These are phyloP conservation scores for Limenitis camilla DNA, from an alignment of 2,888 invertebrate genomes.

Conservation along the genomic window DNA sequence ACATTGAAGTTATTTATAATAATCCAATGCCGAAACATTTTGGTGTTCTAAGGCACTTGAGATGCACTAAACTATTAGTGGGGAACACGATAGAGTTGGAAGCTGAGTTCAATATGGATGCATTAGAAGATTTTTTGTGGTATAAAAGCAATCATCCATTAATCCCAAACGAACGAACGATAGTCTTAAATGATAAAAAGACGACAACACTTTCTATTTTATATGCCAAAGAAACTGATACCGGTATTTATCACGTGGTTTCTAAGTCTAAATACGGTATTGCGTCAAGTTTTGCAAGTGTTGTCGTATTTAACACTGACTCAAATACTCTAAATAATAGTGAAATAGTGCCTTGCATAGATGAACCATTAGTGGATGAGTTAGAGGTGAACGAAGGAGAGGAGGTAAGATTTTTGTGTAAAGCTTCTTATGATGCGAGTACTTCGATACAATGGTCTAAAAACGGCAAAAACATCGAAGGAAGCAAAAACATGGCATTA, in stretches of 20 bases:
- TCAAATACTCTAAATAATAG: slow-evolving; percentile 10
- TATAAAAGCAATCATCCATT: slow-evolving; percentile 29
- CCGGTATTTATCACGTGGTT: slow-evolving; percentile 34
- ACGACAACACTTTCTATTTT: slow-evolving; percentile 24
- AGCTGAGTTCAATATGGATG: slow-evolving; percentile 21
- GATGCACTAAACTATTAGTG: slow-evolving; percentile 20
- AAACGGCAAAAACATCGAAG: slow-evolving; percentile 18
- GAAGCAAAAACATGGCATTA: slow-evolving; percentile 6
- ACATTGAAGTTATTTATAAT: slow-evolving; percentile 18
- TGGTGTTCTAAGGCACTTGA: slow-evolving; percentile 24
- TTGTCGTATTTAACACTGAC: slow-evolving; percentile 26
- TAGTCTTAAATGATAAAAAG: slow-evolving; percentile 17
- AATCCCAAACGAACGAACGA: slow-evolving; percentile 21
- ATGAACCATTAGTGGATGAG: slow-evolving; percentile 29
- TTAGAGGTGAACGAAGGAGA: slow-evolving; percentile 28
- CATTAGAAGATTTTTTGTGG: slow-evolving; percentile 26
- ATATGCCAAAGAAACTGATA: slow-evolving; percentile 26
- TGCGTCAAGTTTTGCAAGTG: slow-evolving; percentile 30
- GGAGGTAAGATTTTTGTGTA: slow-evolving; percentile 29
- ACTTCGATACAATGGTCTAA: slow-evolving; percentile 28
- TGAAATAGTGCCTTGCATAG: slow-evolving; percentile 23
- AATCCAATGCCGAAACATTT: slow-evolving; percentile 4
- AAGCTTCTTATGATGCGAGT: slow-evolving; percentile 24
- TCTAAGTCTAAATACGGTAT: slow-evolving; percentile 27
- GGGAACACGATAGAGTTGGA: slow-evolving; percentile 28